These are phyloP conservation scores for Stenoptilia bipunctidactyla DNA, from an alignment of 2,888 invertebrate species.

Conservation along the genomic window DNA sequence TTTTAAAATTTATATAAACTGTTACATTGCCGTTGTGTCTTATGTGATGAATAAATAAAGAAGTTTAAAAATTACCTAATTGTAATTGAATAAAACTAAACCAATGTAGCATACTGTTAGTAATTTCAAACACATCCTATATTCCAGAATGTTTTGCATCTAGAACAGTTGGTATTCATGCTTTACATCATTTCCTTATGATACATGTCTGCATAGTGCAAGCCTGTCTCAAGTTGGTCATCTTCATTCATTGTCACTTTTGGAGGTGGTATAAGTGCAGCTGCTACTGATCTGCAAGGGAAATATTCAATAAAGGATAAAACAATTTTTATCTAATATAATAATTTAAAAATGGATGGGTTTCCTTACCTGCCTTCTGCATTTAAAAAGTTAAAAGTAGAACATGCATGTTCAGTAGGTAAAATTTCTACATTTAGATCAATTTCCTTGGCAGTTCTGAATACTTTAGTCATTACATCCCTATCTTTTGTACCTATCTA, in stretches of 20 bases:
- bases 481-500: conserved; percentile 38
- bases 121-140: too few species aligned
- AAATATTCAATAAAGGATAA: background rate
- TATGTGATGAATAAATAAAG: too few species aligned
- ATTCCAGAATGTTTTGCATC: too few species aligned
- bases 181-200: conserved; percentile 9
- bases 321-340: background rate
- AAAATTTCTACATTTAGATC: conserved; percentile 81
- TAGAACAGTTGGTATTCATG: too few species aligned
- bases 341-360: background rate
- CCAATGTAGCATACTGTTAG: too few species aligned
- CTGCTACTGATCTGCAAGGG: conserved; percentile 69
- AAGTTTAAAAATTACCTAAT: too few species aligned
- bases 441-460: conserved; percentile 24
- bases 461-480: conserved; percentile 20
- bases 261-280: conserved; percentile 77
- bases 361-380: conserved; percentile 76
- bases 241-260: conserved; percentile 65
- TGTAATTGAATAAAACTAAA: too few species aligned
- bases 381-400: conserved; percentile 93
- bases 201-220: conserved; percentile 70
- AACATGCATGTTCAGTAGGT: conserved; percentile 85
- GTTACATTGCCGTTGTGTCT: too few species aligned
- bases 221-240: conserved; percentile 67
- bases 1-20: too few species aligned